These are phyloP conservation scores for Monomorium pharaonis DNA, from an alignment of 1,140 invertebrate species.

Conservation along the genomic window DNA sequence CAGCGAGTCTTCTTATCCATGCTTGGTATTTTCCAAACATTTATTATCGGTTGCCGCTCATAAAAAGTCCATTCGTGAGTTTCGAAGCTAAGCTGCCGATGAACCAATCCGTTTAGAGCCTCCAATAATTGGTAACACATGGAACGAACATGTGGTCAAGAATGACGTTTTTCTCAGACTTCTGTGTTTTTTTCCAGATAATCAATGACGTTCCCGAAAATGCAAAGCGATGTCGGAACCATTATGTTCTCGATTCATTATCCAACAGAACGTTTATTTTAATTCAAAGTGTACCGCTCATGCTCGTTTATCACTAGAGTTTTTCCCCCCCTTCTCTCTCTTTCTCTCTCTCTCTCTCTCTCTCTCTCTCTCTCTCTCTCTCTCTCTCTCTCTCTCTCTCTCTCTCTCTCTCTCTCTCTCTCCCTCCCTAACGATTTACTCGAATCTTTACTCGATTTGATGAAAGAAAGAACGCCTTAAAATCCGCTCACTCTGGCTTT, in stretches of 20 bases:
- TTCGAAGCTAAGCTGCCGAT: slow-evolving; percentile 23
- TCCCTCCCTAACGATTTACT: background rate
- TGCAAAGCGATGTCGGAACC: background rate
- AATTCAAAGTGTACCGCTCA: slow-evolving; percentile 2
- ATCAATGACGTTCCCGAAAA: slow-evolving; percentile 35
- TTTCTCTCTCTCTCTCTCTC: background rate
- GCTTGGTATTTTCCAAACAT: slow-evolving; percentile 20
- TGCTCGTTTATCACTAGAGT: background rate
- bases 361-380: background rate
- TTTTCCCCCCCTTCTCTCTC: background rate
- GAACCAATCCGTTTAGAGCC: slow-evolving; percentile 40
- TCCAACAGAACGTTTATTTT: slow-evolving; percentile 30
- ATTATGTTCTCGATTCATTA: slow-evolving; percentile 46
- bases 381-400: too few species aligned
- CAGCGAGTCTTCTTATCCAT: slow-evolving; percentile 9
- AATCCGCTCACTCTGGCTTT: background rate
- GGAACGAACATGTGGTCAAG: slow-evolving; percentile 30
- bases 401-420: background rate
- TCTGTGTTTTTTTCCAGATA: background rate
- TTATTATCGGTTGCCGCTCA: background rate
- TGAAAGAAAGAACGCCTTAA: slow-evolving; percentile 23
- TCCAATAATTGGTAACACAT: slow-evolving; percentile 59
- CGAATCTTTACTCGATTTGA: slow-evolving; percentile 5
- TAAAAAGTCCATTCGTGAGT: slow-evolving; percentile 42
- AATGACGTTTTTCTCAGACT: slow-evolving; percentile 7